Conservation (phyloP, 2,888 invertebrate species). For the Congeria kusceri region DNA sequence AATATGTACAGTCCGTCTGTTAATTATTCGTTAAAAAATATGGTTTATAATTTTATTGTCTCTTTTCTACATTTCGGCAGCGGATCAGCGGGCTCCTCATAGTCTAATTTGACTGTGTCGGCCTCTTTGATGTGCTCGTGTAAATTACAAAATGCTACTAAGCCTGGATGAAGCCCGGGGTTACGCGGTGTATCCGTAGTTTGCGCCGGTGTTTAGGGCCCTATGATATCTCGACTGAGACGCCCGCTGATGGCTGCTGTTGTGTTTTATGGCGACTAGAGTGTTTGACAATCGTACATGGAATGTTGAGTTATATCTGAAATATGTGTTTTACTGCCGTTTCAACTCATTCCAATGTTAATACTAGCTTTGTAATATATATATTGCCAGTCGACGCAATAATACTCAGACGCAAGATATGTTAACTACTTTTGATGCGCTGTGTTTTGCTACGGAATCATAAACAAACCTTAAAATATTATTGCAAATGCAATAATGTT, state of each 20-base stretch:
- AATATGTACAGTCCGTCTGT: not conserved
- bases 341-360: no score
- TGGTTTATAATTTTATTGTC: not conserved
- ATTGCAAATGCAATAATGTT: no score
- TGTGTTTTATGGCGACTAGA: conserved; percentile 20
- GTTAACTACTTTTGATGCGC: no score
- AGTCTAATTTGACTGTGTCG: conserved; percentile 18
- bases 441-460: no score
- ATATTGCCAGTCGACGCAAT: no score
- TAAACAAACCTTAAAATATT: no score
- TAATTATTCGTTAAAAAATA: not conserved
- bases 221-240: conserved; percentile 45
- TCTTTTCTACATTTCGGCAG: conserved; percentile 16
- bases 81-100: conserved; percentile 33
- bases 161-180: conserved; percentile 30
- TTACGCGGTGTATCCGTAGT: conserved; percentile 26
- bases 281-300: conserved; percentile 8
- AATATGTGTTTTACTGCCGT: not conserved
- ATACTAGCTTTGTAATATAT: no score
- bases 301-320: conserved; percentile 1
- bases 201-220: conserved; percentile 18
- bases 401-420: no score
- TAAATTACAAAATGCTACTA: conserved; percentile 37
- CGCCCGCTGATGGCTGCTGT: conserved; percentile 28
- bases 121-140: conserved; percentile 31